These are phyloP conservation scores for Meriones unguiculatus DNA, from an alignment of 2,113 vertebrate species.

Conservation along the genomic window DNA sequence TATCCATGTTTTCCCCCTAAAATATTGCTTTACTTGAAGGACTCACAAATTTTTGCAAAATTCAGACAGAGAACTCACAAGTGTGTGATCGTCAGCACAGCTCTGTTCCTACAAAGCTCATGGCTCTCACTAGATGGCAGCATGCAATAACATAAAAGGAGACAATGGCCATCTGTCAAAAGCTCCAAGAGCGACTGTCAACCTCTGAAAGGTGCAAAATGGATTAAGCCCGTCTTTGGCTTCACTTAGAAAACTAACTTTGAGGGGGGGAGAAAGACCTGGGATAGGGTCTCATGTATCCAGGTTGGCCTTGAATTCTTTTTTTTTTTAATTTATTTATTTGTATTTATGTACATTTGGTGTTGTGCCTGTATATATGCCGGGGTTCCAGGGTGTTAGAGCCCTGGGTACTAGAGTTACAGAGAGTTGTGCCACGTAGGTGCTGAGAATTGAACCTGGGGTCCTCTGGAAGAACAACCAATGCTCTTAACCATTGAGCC, in stretches of 20 bases:
- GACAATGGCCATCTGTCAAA: background rate
- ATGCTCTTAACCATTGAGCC: background rate
- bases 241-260: background rate
- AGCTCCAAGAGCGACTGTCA: background rate
- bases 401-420: background rate
- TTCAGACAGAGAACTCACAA: background rate
- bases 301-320: background rate
- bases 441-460: background rate
- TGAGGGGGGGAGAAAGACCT: background rate
- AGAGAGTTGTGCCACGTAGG: background rate
- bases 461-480: background rate
- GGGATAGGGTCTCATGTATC: background rate
- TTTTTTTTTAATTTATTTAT: background rate
- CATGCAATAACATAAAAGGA: constrained; percentile 70
- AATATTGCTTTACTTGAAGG: background rate
- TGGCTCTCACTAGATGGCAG: constrained; percentile 86
- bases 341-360: background rate
- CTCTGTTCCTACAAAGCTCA: background rate
- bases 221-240: background rate
- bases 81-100: background rate
- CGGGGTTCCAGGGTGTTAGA: background rate
- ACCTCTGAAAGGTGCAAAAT: no score
- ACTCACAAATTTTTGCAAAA: background rate
- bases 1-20: background rate
- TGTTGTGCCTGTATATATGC: background rate